A percentile compares a stretch with the other conserved stretches of the same genome.
Evolutionary conservation across 1,140 invertebrate genomes (phyloP).

Genomic region (Catajapyx aquilonaris): DNA sequence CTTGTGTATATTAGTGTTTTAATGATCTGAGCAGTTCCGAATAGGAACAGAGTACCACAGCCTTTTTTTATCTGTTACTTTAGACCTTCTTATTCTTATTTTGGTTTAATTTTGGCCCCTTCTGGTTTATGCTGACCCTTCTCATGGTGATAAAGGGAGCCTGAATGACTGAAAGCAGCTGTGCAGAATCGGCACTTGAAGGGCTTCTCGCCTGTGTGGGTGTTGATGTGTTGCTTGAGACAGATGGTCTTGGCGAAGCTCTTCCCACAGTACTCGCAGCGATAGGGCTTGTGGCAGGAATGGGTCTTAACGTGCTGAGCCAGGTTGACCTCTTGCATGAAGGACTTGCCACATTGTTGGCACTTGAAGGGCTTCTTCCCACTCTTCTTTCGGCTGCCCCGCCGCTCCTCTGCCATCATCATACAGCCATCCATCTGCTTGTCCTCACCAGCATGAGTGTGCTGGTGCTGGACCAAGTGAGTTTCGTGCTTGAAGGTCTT

Average conservation of each 20-base stretch:
- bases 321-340: slow-evolving; percentile 24
- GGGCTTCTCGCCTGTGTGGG: slow-evolving; percentile 15
- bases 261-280: slow-evolving; percentile 27
- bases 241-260: slow-evolving; percentile 17
- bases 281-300: slow-evolving; percentile 27
- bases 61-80: neutral
- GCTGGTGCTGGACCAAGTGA: slow-evolving; percentile 1
- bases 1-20: too few relatives aligned
- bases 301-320: slow-evolving; percentile 27
- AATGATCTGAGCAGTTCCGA: too few relatives aligned
- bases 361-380: slow-evolving; percentile 20
- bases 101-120: neutral
- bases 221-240: slow-evolving; percentile 15
- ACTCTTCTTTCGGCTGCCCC: neutral
- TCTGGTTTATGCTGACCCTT: neutral
- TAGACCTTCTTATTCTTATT: neutral
- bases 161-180: slow-evolving; percentile 9
- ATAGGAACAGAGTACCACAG: neutral
- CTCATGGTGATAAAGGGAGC: neutral
- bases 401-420: neutral
- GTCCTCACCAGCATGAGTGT: slow-evolving; percentile 24
- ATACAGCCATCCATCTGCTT: neutral
- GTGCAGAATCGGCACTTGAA: slow-evolving; percentile 13
- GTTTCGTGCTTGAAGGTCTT: slow-evolving; percentile 10
- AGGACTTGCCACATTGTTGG: slow-evolving; percentile 24